These are phyloP conservation scores for Sminthurinus aureus DNA, from an alignment of 2,888 invertebrate genomes.

Conservation along the genomic window DNA sequence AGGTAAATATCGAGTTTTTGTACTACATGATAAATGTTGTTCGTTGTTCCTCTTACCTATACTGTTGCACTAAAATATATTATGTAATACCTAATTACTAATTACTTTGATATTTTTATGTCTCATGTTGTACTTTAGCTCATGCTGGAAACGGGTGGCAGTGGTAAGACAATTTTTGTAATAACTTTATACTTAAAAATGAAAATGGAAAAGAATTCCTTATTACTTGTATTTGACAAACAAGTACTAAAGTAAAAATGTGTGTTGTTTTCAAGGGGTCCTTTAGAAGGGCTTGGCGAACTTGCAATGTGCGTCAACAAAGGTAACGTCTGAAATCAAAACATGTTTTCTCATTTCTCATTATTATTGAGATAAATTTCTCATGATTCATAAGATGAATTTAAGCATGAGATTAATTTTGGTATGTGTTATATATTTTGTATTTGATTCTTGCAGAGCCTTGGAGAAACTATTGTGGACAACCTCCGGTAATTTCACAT, in stretches of 20 bases:
- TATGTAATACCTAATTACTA: too few species aligned
- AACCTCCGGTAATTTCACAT: slow-evolving; percentile 70
- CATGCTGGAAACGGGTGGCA: slow-evolving; percentile 60
- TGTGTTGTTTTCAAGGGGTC: too few species aligned
- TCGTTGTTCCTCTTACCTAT: neutral
- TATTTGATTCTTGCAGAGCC: slow-evolving; percentile 66
- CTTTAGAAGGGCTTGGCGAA: slow-evolving; percentile 71
- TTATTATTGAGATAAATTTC: too few species aligned
- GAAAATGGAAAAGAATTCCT: too few species aligned
- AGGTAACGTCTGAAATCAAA: too few species aligned
- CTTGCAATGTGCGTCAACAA: slow-evolving; percentile 79
- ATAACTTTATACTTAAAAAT: too few species aligned
- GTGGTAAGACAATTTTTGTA: slow-evolving; percentile 43
- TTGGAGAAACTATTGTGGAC: slow-evolving; percentile 77
- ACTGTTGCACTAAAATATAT: too few species aligned
- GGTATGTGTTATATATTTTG: too few species aligned
- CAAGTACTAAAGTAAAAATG: neutral
- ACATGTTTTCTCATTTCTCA: too few species aligned
- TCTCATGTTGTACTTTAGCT: neutral
- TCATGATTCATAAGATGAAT: too few species aligned
- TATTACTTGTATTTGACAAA: neutral
- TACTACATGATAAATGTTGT: neutral
- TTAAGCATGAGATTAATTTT: too few species aligned
- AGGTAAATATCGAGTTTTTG: slow-evolving; percentile 39
- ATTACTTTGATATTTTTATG: neutral